Conservation (phyloP, 2,888 invertebrate species). For the Caradrina kadenii region DNA sequence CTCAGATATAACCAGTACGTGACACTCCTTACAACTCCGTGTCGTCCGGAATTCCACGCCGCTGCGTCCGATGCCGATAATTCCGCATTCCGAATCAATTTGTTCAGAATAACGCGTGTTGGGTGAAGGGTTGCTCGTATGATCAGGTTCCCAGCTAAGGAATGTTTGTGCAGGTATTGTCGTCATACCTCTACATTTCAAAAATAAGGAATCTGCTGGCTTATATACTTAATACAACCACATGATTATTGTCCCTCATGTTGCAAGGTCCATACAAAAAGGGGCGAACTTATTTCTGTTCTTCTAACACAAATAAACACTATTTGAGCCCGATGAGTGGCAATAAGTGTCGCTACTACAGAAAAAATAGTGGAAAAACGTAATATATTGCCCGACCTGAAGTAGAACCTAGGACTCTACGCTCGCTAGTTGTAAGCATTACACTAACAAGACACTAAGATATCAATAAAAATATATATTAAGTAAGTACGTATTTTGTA, state of each 20-base stretch:
- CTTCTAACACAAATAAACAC: no score
- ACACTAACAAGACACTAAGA: background rate
- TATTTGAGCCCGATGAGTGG: no score
- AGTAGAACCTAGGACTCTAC: background rate
- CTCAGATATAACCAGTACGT: conserved; percentile 51
- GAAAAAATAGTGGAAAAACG: background rate
- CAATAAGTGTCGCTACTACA: no score
- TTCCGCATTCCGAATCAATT: conserved; percentile 56
- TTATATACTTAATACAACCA: no score
- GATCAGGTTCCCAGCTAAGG: conserved; percentile 14
- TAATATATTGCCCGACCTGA: background rate
- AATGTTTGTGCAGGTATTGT: conserved; percentile 17
- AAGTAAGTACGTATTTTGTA: no score
- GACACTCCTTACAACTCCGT: conserved; percentile 43
- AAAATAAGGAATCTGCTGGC: background rate
- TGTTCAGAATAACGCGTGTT: conserved; percentile 53
- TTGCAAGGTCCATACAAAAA: background rate
- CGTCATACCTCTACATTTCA: background rate
- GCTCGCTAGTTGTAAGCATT: background rate
- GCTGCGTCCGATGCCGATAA: conserved; percentile 52
- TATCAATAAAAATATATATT: background rate
- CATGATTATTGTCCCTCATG: no score
- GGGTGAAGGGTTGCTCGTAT: conserved; percentile 19
- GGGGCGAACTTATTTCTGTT: background rate
- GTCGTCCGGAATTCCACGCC: conserved; percentile 57